Percentiles rank a stretch among this genome's conserved stretches.
phyloP scores from a whole-genome alignment of 2,113 vertebrate species.

The Mirza zaza region DNA sequence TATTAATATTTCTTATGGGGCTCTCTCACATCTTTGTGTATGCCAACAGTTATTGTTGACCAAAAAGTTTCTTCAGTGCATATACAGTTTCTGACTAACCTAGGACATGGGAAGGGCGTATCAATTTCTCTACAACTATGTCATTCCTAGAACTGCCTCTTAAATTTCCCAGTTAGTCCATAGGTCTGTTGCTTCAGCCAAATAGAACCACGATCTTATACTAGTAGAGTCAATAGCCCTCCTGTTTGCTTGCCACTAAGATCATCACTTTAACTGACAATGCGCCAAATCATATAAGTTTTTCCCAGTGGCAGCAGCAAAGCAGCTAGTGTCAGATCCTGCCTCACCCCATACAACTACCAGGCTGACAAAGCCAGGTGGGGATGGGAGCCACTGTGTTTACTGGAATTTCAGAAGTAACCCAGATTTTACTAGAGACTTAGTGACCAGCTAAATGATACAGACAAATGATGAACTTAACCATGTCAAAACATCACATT shows the following conservation, averaged over 20 bases:
- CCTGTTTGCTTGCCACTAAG: not conserved
- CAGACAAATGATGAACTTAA: not conserved
- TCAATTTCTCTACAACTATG: not conserved
- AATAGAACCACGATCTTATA: not conserved
- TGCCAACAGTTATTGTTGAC: not conserved
- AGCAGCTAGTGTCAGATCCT: not conserved
- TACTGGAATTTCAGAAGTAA: not conserved
- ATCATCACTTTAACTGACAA: not conserved
- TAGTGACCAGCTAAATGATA: not conserved
- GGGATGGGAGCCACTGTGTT: not conserved
- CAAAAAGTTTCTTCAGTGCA: not conserved
- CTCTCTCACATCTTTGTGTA: not conserved
- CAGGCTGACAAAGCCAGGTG: not conserved
- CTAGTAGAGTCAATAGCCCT: not conserved
- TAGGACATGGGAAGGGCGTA: not conserved
- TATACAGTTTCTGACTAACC: not conserved
- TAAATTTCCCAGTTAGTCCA: not conserved
- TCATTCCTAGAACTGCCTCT: not conserved
- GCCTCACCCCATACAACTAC: not conserved
- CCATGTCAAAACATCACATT: not conserved
- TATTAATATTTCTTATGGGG: not conserved
- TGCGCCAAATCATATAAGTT: not conserved
- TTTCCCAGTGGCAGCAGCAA: not conserved
- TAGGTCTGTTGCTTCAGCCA: not conserved
- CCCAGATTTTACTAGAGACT: not conserved